These are phyloP conservation scores for Gymnothorax reevesii DNA, from an alignment of 2,797 vertebrate genomes.

Conservation along the genomic window DNA sequence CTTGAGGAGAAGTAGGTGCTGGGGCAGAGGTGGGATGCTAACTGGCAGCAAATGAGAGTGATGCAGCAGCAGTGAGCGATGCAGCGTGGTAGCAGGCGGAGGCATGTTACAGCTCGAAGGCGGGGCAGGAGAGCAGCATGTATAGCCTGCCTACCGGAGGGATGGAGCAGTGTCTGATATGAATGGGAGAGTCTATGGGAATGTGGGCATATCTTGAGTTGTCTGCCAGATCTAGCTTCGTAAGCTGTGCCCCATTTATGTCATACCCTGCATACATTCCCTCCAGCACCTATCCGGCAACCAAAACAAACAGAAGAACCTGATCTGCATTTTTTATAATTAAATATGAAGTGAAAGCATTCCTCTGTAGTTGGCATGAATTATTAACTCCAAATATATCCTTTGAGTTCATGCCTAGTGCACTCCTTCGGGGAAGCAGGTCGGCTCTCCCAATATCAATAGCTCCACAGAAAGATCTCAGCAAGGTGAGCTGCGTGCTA, in stretches of 20 bases:
- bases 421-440: constrained; percentile 21
- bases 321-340: background rate
- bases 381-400: constrained; percentile 39
- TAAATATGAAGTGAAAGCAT: background rate
- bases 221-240: too few relatives aligned
- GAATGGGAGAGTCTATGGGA: too few relatives aligned
- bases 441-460: constrained; percentile 38
- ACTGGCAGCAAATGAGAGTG: too few relatives aligned
- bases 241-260: background rate
- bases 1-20: too few relatives aligned
- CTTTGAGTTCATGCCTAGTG: constrained; percentile 23
- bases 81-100: too few relatives aligned
- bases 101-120: too few relatives aligned
- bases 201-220: too few relatives aligned
- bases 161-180: too few relatives aligned
- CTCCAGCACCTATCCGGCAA: background rate
- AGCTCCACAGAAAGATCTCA: constrained; percentile 17
- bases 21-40: too few relatives aligned
- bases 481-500: constrained; percentile 35
- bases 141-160: too few relatives aligned
- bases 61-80: too few relatives aligned
- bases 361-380: constrained; percentile 10
- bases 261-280: background rate
- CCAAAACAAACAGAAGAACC: background rate
- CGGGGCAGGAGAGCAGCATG: too few relatives aligned